Evolutionary conservation across 2,888 invertebrate species (phyloP).

Genomic region (Brachynemurus nebulosus): DNA sequence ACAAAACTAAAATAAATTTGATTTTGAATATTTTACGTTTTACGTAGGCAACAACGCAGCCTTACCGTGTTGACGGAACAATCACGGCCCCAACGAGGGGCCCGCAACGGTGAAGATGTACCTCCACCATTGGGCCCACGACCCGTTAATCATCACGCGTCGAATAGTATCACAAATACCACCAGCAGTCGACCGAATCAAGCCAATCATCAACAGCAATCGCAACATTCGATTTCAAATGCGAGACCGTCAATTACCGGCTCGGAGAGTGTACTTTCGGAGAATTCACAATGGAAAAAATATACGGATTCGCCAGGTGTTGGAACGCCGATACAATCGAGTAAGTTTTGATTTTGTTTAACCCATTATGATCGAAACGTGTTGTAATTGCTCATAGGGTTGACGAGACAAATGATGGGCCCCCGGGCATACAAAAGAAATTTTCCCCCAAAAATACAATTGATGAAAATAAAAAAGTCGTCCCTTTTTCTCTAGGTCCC

Average conservation of each 20-base stretch:
- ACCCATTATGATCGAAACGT: slow-evolving; percentile 12
- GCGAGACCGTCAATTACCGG: slow-evolving; percentile 10
- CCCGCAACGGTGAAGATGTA: slow-evolving; percentile 26
- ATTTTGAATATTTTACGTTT: too few relatives aligned
- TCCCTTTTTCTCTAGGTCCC: too few relatives aligned
- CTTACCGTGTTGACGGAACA: slow-evolving; percentile 38
- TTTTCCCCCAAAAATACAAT: too few relatives aligned
- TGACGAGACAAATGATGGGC: too few relatives aligned
- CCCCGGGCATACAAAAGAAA: too few relatives aligned
- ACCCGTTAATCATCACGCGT: slow-evolving; percentile 35
- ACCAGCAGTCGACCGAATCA: background rate
- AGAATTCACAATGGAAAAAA: slow-evolving; percentile 42
- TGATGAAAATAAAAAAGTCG: too few relatives aligned
- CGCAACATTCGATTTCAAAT: slow-evolving; percentile 5
- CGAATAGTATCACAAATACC: slow-evolving; percentile 27
- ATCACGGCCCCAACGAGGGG: slow-evolving; percentile 35
- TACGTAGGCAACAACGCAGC: slow-evolving; percentile 31
- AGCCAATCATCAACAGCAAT: slow-evolving; percentile 12
- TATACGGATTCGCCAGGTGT: slow-evolving; percentile 51
- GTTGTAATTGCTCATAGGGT: too few relatives aligned
- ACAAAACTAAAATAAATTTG: too few relatives aligned
- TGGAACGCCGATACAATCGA: slow-evolving; percentile 33
- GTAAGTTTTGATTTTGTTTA: background rate
- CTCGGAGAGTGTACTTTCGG: slow-evolving; percentile 22
- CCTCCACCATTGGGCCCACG: slow-evolving; percentile 26